Conservation (phyloP, 2,113 vertebrate genomes). For the Centropus unirufus region DNA sequence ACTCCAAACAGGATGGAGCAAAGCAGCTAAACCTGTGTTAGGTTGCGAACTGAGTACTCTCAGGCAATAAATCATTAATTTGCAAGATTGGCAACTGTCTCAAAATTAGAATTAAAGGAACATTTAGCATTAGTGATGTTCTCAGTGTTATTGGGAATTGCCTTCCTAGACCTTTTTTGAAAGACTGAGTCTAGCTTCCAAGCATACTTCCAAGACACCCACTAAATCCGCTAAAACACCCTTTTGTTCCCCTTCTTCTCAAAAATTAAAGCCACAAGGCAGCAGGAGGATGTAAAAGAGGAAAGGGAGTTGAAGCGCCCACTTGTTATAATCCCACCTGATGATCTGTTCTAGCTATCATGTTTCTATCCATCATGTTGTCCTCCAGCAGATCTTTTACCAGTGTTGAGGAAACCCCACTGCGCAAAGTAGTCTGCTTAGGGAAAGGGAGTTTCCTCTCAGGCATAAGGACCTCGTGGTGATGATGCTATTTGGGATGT, state of each 20-base stretch:
- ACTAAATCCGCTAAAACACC: not conserved
- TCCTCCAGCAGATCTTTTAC: not conserved
- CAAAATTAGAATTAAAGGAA: conserved; percentile 73
- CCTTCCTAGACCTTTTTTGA: conserved; percentile 53
- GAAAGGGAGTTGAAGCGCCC: not conserved
- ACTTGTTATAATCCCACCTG: not conserved
- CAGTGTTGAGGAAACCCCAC: not conserved
- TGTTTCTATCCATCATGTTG: not conserved
- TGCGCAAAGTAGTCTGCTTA: not conserved
- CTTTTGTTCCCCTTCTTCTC: not conserved
- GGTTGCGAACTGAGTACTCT: conserved; percentile 75
- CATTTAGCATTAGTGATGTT: conserved; percentile 62
- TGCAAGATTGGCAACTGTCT: conserved; percentile 68
- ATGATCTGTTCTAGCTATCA: not conserved
- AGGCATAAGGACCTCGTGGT: not conserved
- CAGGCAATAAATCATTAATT: conserved; percentile 81
- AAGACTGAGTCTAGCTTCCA: conserved; percentile 43
- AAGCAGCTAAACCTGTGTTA: conserved; percentile 74
- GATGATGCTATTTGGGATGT: not conserved
- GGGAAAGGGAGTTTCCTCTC: not conserved
- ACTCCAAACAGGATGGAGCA: conserved; percentile 73
- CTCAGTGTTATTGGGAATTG: conserved; percentile 35
- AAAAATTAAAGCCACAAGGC: not conserved
- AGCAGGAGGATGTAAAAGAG: not conserved
- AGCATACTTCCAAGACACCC: not conserved